Evolutionary conservation across 1,140 invertebrate genomes (phyloP), one percentile per base, ranked within the genome.

Genomic region (Rhagoletis zephyria): DNA sequence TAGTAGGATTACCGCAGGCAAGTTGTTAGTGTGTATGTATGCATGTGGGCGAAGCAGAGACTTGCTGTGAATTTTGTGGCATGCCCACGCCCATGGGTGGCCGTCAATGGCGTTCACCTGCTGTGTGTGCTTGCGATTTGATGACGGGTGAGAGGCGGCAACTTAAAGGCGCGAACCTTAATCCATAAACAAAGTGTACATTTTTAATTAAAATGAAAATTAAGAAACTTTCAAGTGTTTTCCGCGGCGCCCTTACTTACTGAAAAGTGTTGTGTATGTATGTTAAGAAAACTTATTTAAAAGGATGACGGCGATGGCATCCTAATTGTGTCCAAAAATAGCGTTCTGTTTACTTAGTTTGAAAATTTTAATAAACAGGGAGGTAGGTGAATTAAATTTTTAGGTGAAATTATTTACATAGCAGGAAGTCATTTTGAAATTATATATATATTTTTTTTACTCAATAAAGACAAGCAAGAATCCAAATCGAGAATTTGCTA

Each of bases 151-250:
- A 56, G 56, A 42, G 14, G 9, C n/a, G 48, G 48, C 14, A 30
- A 51, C 48, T 81, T 59, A 10, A 81, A 30, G 51, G 16, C 48
- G 7, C 16, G 45, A 81, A 81, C 7, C 48, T 81, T 56, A 81
- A 81, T 81, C 45, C 6, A 56, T 56, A 81, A 81, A 81, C 74
- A 81, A 81, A 81, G 74, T 81, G 48, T 81, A 81, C 16, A 81
- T 19, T 81, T 81, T 81, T 81, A 81, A 81, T 81, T 81, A 81
- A 81, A 81, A 56, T 16, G 45, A 81, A 81, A 81, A 74, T 51
- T 56, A 81, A 81, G 51, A 81, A 81, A 81, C 48, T 74, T 74
- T 74, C 7, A 45, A 48, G 67, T 74, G 42, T 74, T 45, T 30
- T 14, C 42, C 45, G 67, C 67, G 42, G 67, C 14, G 40, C 45